Evolutionary conservation across 2,797 vertebrate species (phyloP).

Genomic region (Siniperca obscura): DNA sequence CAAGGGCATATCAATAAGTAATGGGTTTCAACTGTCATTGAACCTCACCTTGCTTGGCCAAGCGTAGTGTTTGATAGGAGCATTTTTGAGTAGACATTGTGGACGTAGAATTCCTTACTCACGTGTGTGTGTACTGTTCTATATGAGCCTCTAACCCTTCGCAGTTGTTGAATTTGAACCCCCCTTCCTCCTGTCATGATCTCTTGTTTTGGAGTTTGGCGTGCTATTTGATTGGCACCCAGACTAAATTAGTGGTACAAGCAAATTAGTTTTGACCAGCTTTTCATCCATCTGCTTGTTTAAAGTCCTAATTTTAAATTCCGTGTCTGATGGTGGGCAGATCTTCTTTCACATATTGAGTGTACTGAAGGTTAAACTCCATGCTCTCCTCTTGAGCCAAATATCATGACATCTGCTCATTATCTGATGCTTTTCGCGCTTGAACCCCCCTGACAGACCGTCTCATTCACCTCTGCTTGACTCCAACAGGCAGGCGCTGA

Average conservation of each 20-base stretch:
- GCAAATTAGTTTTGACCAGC: conserved; percentile 48
- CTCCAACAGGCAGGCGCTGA: conserved; percentile 65
- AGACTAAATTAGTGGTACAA: conserved; percentile 14
- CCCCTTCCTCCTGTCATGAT: background rate
- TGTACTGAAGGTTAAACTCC: conserved; percentile 68
- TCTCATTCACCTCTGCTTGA: conserved; percentile 78
- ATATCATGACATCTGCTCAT: conserved; percentile 83
- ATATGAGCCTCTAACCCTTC: background rate
- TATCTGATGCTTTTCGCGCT: conserved; percentile 70
- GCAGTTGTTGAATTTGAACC: conserved; percentile 12
- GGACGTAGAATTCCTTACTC: background rate
- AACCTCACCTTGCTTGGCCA: conserved; percentile 35
- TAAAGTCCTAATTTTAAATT: conserved; percentile 50
- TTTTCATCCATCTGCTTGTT: conserved; percentile 57
- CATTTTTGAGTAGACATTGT: conserved; percentile 19
- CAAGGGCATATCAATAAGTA: conserved; percentile 72
- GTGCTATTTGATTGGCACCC: conserved; percentile 6
- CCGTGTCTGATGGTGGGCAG: conserved; percentile 30
- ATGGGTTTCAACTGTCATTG: conserved; percentile 61
- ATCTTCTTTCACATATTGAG: conserved; percentile 36
- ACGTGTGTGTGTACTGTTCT: background rate
- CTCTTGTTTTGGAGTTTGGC: background rate
- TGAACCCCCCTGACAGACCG: conserved; percentile 70
- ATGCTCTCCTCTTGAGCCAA: conserved; percentile 71
- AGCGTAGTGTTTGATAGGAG: conserved; percentile 22